Conservation (phyloP, 2,113 vertebrate species). For the Phasianus colchicus region DNA sequence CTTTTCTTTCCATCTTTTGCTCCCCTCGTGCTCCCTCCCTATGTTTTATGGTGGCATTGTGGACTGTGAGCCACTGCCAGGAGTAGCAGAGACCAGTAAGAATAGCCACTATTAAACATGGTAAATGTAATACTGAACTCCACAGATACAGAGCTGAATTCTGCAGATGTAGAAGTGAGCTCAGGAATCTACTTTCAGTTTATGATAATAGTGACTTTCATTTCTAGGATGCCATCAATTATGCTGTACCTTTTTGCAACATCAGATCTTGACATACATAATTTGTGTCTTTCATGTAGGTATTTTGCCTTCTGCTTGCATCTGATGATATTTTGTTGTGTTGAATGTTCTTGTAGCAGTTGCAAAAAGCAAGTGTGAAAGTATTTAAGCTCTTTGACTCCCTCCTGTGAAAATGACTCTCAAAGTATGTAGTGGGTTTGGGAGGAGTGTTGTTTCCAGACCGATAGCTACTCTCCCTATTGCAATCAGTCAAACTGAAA, state of each 20-base stretch:
- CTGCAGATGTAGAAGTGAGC: background rate
- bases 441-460: background rate
- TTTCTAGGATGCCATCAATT: background rate
- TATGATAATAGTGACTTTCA: background rate
- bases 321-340: background rate
- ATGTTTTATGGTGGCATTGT: background rate
- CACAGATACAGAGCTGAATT: background rate
- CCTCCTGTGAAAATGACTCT: background rate
- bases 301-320: background rate
- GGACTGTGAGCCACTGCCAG: background rate
- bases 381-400: background rate
- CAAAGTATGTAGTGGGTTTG: background rate
- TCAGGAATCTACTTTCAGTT: background rate
- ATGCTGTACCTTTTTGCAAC: background rate
- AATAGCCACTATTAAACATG: background rate
- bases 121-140: background rate
- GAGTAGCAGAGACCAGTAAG: background rate
- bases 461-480: background rate
- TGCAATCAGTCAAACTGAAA: background rate
- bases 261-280: background rate
- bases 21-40: background rate
- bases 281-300: background rate
- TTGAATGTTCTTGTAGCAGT: background rate
- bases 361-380: background rate
- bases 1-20: background rate